Percentiles rank a stretch among this genome's conserved stretches.
phyloP scores from a whole-genome alignment of 2,797 vertebrate genomes.

The Lacerta agilis region DNA sequence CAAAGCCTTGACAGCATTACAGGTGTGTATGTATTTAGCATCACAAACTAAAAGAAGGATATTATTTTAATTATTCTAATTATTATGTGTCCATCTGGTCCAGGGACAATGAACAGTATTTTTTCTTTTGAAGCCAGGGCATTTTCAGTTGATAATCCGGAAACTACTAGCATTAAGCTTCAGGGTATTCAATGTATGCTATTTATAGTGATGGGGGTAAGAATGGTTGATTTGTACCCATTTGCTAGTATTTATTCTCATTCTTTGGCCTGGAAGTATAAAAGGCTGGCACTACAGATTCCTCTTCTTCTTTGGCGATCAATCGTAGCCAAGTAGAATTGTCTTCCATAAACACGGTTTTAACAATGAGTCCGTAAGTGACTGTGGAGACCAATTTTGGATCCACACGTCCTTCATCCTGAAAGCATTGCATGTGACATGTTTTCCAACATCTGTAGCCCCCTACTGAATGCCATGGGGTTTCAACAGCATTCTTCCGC shows the following conservation, averaged over 20 bases:
- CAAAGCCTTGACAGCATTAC: slow-evolving; percentile 83
- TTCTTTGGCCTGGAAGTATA: not conserved
- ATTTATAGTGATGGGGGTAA: not conserved
- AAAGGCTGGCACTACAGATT: not conserved
- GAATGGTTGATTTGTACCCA: not conserved
- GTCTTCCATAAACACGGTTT: no score
- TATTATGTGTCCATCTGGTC: not conserved
- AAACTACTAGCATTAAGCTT: not conserved
- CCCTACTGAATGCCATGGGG: not conserved
- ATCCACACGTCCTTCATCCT: no score
- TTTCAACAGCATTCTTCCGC: not conserved
- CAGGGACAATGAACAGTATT: not conserved
- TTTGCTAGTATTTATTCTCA: not conserved
- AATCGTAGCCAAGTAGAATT: no score
- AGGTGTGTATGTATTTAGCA: slow-evolving; percentile 76
- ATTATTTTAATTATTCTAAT: not conserved
- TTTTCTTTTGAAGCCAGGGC: not conserved
- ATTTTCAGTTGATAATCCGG: not conserved
- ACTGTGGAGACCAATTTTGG: no score
- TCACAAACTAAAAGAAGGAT: not conserved
- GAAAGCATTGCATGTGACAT: not conserved
- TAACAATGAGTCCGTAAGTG: no score
- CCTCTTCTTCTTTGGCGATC: not conserved
- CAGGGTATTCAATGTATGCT: not conserved
- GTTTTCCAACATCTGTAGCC: not conserved